Evolutionary conservation across 2,888 invertebrate genomes (phyloP).

Genomic region (Lissonota sp.): DNA sequence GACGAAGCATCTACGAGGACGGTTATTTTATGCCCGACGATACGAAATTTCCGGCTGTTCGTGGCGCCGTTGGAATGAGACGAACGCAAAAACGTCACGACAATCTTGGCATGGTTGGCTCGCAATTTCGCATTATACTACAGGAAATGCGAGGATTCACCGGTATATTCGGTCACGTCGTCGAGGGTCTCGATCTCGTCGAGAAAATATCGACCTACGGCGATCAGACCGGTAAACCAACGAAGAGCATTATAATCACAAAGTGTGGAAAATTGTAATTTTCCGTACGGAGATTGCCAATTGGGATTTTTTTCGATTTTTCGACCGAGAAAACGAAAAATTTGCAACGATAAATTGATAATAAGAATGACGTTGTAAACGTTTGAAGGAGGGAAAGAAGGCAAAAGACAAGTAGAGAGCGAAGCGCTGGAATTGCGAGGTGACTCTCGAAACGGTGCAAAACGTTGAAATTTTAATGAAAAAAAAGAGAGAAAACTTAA

Average conservation of each 20-base stretch:
- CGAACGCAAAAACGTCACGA: constrained; percentile 92
- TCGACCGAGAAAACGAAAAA: constrained; percentile 13
- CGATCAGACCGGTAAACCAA: constrained; percentile 91
- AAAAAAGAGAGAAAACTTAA: constrained; percentile 71
- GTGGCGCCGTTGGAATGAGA: constrained; percentile 93
- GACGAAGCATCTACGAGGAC: constrained; percentile 91
- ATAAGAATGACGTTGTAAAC: not conserved
- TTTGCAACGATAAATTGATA: not conserved
- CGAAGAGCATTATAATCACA: constrained; percentile 89
- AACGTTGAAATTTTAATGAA: constrained; percentile 45
- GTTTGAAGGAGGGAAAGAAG: not conserved
- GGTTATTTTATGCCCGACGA: constrained; percentile 93
- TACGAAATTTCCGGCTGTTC: constrained; percentile 90
- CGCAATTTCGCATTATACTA: constrained; percentile 92
- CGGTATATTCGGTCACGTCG: constrained; percentile 92
- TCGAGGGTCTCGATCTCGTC: constrained; percentile 91
- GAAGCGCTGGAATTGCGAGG: not conserved
- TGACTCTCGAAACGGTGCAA: constrained; percentile 60
- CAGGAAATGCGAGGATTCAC: constrained; percentile 94
- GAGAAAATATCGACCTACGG: constrained; percentile 92
- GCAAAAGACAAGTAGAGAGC: constrained; percentile 30
- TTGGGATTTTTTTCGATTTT: constrained; percentile 13
- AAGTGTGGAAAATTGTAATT: constrained; percentile 90
- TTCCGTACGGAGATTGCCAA: constrained; percentile 24
- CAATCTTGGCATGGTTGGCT: constrained; percentile 92